Percentiles rank a stretch among this genome's conserved stretches.
These are phyloP conservation scores for Porites australiensis DNA, from an alignment of 64 coral and sea anemone species.

Conservation along the genomic window DNA sequence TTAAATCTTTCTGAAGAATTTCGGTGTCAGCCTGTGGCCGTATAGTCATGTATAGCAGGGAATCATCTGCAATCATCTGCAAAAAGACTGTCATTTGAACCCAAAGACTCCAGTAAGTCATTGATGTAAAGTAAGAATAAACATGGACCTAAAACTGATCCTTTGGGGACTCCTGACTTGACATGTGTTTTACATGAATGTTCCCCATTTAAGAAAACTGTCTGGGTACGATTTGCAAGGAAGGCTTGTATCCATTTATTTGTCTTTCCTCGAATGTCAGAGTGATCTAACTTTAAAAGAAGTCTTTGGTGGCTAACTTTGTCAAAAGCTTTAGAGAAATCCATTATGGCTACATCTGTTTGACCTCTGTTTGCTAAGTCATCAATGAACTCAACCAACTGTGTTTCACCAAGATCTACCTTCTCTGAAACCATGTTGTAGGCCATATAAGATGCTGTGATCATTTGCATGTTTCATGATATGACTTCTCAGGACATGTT, in stretches of 20 bases:
- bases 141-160: no score
- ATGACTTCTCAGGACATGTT: conserved; percentile 39
- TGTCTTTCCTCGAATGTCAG: conserved; percentile 15
- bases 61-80: no score
- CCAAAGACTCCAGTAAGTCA: no score
- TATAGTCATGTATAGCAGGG: no score
- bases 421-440: conserved; percentile 47
- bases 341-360: conserved; percentile 18
- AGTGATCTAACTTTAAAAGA: neutral
- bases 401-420: conserved; percentile 45
- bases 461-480: conserved; percentile 46
- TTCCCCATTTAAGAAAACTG: no score
- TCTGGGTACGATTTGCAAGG: no score
- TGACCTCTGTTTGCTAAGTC: conserved; percentile 22
- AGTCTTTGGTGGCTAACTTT: conserved; percentile 33
- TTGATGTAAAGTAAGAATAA: no score
- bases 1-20: no score
- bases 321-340: conserved; percentile 53
- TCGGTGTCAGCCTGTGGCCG: no score
- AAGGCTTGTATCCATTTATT: conserved; percentile 6
- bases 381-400: conserved; percentile 20
- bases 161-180: no score
- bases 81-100: no score
- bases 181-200: no score
- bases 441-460: conserved; percentile 8